Base-by-base conservation (phyloP, 2,113 vertebrate species). In the Anser cygnoides region DNA sequence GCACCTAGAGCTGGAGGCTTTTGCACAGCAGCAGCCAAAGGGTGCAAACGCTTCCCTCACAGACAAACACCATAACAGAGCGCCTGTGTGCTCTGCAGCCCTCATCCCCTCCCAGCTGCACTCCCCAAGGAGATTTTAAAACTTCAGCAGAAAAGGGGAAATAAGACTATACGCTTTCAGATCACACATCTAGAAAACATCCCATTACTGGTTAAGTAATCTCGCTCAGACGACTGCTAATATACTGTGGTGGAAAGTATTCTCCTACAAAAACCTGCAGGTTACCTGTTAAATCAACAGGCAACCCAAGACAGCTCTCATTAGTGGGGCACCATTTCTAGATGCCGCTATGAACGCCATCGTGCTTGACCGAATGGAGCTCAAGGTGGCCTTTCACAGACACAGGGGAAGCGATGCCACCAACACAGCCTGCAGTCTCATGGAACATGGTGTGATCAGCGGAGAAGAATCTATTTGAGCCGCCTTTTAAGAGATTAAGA, bases 241-340 rank as follows among this genome's bases (percentile, higher is more conserved):
- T 66, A 37, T n/a, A 23, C 29, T 49, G 46, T 18, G 25, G 35
- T 15, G 29, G 39, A 59, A 62, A 49, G 58, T 9, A 3, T 50
- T 50, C 17, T 41, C 50, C 58, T 59, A 22, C 52, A 61, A 23
- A 66, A 55, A 29, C 3, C 1, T 11, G 16, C 41, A 29, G 16
- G 57, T n/a, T 43, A 23, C 44, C 39, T 7, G 20, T 6, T 29
- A 20, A 50, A 52, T 2, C 16, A 37, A 5, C 23, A 41, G 58
- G 65, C 71, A 10, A 3, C 5, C 29, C 62, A 37, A 65, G 52
- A 9, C 28, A 46, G 71, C 78, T 26, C 65, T 59, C 23, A 0
- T 1, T 17, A 31, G 59, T 0, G 3, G 11, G 29, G 20, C 2
- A 6, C 4, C 73, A 20, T 22, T 50, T 50, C 41, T 9, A 74